phyloP scores from a whole-genome alignment of 1,140 invertebrate species.

The Doryteuthis pealeii region DNA sequence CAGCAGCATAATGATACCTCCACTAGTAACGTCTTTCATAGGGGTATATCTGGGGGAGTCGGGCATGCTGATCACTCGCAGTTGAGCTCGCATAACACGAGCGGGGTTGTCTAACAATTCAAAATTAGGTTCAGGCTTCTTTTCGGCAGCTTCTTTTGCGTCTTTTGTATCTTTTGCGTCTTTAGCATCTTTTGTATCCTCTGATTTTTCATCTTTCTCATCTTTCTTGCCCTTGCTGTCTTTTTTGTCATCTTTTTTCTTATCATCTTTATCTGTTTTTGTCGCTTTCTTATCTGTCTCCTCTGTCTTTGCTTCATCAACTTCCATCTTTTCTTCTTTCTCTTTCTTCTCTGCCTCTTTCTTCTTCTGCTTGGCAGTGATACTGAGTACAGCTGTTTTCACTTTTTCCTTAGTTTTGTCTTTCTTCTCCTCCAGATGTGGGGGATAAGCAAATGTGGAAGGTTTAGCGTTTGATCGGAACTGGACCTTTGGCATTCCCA shows the following conservation, averaged over 20 bases:
- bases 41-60: background rate
- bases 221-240: constrained; percentile 27
- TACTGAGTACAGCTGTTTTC: constrained; percentile 95
- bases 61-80: constrained; percentile 28
- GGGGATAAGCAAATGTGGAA: constrained; percentile 94
- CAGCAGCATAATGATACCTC: constrained; percentile 91
- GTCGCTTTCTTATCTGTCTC: constrained; percentile 64
- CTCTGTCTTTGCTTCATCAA: constrained; percentile 58
- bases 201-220: constrained; percentile 63
- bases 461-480: constrained; percentile 91
- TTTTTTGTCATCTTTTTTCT: constrained; percentile 47
- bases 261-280: constrained; percentile 34
- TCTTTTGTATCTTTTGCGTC: constrained; percentile 39
- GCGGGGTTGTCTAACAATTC: constrained; percentile 94
- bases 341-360: constrained; percentile 66
- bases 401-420: constrained; percentile 89
- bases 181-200: constrained; percentile 47
- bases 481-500: constrained; percentile 94
- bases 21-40: constrained; percentile 66
- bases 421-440: constrained; percentile 96
- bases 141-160: constrained; percentile 71
- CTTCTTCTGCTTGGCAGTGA: constrained; percentile 76
- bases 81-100: constrained; percentile 87
- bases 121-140: constrained; percentile 76
- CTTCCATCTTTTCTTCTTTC: constrained; percentile 70